Conservation (phyloP, 2,113 vertebrate species). For the Agelaius tricolor region DNA sequence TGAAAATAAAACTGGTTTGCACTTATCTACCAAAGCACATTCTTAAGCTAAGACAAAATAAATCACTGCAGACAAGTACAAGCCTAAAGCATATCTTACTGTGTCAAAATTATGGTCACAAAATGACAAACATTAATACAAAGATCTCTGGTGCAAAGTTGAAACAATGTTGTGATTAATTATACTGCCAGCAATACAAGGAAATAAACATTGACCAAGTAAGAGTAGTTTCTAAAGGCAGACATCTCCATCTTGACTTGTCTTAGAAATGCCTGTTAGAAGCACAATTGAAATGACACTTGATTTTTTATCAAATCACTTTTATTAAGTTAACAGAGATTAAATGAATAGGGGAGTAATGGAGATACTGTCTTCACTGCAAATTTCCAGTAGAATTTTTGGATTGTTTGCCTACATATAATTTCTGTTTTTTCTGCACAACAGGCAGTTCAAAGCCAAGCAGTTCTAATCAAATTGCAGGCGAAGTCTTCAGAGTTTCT, state of each 20-base stretch:
- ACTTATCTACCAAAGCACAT: background rate
- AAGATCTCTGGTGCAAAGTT: background rate
- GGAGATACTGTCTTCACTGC: background rate
- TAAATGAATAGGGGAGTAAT: background rate
- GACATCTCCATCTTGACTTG: background rate
- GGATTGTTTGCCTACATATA: background rate
- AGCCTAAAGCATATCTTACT: constrained; percentile 31
- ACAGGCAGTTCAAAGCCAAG: background rate
- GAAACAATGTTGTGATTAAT: constrained; percentile 10
- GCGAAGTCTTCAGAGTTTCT: background rate
- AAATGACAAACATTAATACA: background rate
- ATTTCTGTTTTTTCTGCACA: background rate
- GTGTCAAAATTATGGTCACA: constrained; percentile 19
- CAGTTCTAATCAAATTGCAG: background rate
- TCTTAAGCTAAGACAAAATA: constrained; percentile 50
- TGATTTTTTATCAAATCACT: background rate
- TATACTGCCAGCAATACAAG: background rate
- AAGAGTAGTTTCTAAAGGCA: background rate
- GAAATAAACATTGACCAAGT: background rate
- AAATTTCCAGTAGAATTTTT: background rate
- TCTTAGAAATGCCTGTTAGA: background rate
- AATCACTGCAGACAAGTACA: constrained; percentile 57
- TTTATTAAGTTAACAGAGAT: background rate
- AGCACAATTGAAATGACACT: background rate
- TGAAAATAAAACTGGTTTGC: constrained; percentile 48